Conservation (phyloP, 2,797 vertebrate species). For the Catamblyrhynchus diadema region DNA sequence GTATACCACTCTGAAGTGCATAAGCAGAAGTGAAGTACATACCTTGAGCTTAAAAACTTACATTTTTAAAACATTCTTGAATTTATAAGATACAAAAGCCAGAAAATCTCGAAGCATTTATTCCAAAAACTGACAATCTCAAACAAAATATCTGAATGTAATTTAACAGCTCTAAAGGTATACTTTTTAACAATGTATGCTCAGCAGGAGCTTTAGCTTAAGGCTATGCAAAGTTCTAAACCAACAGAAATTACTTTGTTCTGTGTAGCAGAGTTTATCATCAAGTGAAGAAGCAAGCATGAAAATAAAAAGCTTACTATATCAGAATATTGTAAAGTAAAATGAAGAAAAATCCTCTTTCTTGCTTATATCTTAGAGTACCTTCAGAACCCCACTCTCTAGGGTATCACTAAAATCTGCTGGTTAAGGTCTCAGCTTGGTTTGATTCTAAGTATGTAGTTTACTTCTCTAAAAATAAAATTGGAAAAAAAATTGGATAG, state of each 20-base stretch:
- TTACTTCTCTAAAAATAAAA: neutral
- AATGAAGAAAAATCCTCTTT: neutral
- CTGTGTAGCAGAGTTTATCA: neutral
- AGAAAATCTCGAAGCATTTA: neutral
- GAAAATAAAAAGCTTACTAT: neutral
- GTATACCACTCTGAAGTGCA: neutral
- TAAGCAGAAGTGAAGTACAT: neutral
- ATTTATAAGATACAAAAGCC: neutral
- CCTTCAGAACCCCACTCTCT: neutral
- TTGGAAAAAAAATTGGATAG: neutral
- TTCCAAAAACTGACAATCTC: neutral
- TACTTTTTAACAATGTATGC: neutral
- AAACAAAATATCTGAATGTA: neutral
- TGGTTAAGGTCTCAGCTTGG: neutral
- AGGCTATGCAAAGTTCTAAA: neutral
- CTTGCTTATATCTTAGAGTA: neutral
- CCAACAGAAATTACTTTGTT: neutral
- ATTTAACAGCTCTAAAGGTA: neutral
- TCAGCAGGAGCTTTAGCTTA: neutral
- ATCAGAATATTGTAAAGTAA: neutral
- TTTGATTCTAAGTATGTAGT: neutral
- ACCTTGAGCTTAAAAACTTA: neutral
- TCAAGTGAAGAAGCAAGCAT: neutral
- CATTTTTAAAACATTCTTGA: neutral
- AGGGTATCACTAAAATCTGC: neutral